Conservation (phyloP, 2,888 invertebrate genomes). For the Morpho achilles region DNA sequence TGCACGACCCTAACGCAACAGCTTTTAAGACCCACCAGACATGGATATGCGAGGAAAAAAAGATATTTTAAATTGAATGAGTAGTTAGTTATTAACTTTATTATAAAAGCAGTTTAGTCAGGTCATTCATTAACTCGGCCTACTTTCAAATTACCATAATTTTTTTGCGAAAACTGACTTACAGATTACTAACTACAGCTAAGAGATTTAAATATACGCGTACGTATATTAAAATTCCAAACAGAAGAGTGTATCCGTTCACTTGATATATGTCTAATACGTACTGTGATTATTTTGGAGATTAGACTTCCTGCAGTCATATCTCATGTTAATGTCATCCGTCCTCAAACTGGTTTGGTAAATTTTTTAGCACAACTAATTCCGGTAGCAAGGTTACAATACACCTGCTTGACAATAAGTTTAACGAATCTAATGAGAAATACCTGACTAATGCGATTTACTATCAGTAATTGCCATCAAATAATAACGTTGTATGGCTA, state of each 20-base stretch:
- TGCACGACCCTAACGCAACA: no score
- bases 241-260: conserved; percentile 10
- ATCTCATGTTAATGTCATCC: conserved; percentile 20
- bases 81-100: no score
- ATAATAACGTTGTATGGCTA: conserved; percentile 7
- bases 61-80: no score
- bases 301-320: conserved; percentile 12
- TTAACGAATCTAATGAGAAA: conserved; percentile 7
- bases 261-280: conserved; percentile 6
- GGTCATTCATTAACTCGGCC: no score
- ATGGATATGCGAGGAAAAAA: no score
- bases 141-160: no score
- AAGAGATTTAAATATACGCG: neutral
- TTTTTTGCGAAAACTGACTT: no score
- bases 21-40: no score
- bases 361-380: conserved; percentile 13
- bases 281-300: conserved; percentile 3
- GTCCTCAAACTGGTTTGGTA: conserved; percentile 14
- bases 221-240: no score
- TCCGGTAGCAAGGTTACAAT: conserved; percentile 15
- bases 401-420: conserved; percentile 13
- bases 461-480: conserved; percentile 7
- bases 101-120: no score
- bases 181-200: neutral
- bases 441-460: conserved; percentile 6